Conservation (phyloP, 2,797 vertebrate genomes). For the Tympanoctomys barrerae region DNA sequence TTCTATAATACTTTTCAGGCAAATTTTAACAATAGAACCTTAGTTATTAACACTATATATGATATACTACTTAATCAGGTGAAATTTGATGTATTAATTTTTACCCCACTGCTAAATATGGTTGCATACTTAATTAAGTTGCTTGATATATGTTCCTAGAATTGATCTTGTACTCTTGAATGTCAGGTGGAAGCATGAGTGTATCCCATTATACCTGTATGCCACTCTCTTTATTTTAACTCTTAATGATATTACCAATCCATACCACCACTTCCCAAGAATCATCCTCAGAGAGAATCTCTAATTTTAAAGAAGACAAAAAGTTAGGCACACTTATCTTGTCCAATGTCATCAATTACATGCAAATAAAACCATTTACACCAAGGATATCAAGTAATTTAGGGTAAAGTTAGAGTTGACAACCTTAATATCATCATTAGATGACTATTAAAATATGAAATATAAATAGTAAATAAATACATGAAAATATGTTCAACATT, state of each 20-base stretch:
- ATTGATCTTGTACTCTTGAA: neutral
- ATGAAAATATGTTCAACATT: too few species aligned
- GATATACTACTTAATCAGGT: neutral
- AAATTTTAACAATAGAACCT: conserved; percentile 1
- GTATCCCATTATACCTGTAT: neutral
- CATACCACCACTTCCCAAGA: neutral
- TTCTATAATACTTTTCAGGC: neutral
- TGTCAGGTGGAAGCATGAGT: neutral
- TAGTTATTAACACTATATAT: neutral
- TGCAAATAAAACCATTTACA: neutral
- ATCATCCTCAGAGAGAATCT: neutral
- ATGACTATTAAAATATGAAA: neutral
- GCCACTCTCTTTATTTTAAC: neutral
- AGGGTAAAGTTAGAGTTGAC: conserved; percentile 6
- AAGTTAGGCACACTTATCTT: neutral
- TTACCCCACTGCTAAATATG: neutral
- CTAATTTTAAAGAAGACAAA: neutral
- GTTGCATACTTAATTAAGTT: neutral
- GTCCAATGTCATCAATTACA: neutral
- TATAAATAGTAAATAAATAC: too few species aligned
- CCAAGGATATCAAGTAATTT: neutral
- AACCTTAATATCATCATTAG: neutral
- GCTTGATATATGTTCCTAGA: conserved; percentile 18
- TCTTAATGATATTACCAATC: neutral
- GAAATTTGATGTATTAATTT: conserved; percentile 4